Conservation (phyloP, 2,888 invertebrate species). For the Antheraea yamamai region DNA sequence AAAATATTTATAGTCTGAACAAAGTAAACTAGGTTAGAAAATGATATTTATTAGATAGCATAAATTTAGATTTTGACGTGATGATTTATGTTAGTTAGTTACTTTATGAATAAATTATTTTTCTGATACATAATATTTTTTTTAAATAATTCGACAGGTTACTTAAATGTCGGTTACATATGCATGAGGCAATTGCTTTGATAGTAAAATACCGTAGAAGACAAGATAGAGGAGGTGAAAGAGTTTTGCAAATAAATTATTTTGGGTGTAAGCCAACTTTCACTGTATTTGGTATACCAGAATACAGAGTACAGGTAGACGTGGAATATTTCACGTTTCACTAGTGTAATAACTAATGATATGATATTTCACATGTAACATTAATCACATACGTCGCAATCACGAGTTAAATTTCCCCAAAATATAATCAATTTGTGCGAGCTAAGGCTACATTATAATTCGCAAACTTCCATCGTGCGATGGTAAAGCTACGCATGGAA, state of each 20-base stretch:
- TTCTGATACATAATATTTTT: background rate
- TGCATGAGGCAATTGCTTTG: background rate
- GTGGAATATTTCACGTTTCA: background rate
- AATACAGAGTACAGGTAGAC: background rate
- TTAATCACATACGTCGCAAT: background rate
- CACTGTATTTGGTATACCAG: background rate
- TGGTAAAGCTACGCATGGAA: background rate
- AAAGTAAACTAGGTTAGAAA: constrained; percentile 2
- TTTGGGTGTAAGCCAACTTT: background rate
- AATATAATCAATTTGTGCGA: too few species aligned
- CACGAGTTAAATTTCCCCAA: background rate
- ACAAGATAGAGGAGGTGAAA: background rate
- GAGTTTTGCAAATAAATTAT: background rate
- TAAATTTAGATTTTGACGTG: background rate
- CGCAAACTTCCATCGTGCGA: background rate
- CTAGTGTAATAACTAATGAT: background rate
- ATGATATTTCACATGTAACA: background rate
- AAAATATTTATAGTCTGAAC: background rate
- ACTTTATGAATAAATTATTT: background rate
- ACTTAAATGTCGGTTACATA: background rate
- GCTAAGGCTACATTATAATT: too few species aligned
- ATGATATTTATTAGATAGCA: background rate
- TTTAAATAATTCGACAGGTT: background rate
- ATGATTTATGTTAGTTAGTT: background rate
- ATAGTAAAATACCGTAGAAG: background rate